Base-by-base conservation (phyloP, 1,140 invertebrate species). In the Dendroctonus valens region DNA sequence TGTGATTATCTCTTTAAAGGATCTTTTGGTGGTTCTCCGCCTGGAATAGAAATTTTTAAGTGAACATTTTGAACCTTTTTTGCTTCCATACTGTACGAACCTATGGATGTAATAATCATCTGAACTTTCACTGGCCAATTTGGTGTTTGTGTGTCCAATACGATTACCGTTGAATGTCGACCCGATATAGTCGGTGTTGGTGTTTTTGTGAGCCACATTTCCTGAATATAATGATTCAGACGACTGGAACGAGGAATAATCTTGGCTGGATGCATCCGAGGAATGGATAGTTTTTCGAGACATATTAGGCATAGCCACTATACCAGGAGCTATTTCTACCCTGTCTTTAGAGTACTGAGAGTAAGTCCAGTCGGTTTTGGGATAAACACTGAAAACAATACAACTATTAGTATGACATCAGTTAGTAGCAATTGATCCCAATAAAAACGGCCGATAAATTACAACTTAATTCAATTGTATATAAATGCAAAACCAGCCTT, bases 301-400 rank as follows among this genome's bases (percentile, higher is more conserved):
- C 90, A 92, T 91, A 75, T 92, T 92, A 2, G 90, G 90, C 82
- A 91, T 90, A 14, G 88, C 88, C 63, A 91, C 81, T 64, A 89
- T 83, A 15, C 89, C 90, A 4, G 89, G 89, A 0, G 88, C 89
- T 63, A 91, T 80, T 77, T 90, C 89, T 66, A 89, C 86, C 14
- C 89, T 85, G 79, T 88, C 89, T 67, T 85, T 85, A n/a, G 90
- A 91, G 44, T 85, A 75, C 46, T 81, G 81, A 0, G 89, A 91
- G 78, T 92, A 92, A 5, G 90, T 91, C 77, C 90, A 92, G 79
- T 91, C 89, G 68, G 90, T 91, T 80, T 91, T 91, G 5, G 89
- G 89, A 72, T 89, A 91, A 75, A 87, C 87, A 75, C 86, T 89
- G 76, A 7, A 64, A 69, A 40, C 7, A 38, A 37, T 9, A 0